Evolutionary conservation across 2,113 vertebrate species (phyloP).

Genomic region (Xiphophorus maculatus): DNA sequence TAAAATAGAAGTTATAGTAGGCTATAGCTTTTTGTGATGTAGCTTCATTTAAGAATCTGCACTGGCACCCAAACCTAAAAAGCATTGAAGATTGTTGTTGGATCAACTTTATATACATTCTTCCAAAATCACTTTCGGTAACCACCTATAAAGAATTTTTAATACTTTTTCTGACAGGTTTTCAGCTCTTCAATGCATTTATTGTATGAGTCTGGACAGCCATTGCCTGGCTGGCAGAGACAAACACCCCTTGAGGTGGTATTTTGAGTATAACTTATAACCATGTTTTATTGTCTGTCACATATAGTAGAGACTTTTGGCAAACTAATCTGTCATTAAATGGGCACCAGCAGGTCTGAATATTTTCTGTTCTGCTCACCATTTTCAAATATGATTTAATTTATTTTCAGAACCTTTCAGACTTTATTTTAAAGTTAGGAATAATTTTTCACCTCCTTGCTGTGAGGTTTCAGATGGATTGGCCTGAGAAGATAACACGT

Average conservation of each 20-base stretch:
- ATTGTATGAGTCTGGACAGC: neutral
- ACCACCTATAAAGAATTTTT: neutral
- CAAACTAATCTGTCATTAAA: conserved; percentile 35
- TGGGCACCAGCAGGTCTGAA: conserved; percentile 33
- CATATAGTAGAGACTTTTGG: conserved; percentile 20
- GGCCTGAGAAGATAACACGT: neutral
- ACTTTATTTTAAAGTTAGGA: neutral
- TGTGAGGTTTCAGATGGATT: neutral
- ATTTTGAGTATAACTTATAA: conserved; percentile 5
- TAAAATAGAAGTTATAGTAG: neutral
- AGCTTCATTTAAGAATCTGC: neutral
- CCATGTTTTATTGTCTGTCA: conserved; percentile 22
- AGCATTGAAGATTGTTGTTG: neutral
- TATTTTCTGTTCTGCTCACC: conserved; percentile 30
- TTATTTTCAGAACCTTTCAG: neutral
- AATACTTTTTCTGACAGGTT: neutral
- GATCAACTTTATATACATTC: neutral
- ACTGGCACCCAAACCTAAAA: too few relatives aligned
- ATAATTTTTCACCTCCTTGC: neutral
- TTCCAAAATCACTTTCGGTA: neutral
- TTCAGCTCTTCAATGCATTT: neutral
- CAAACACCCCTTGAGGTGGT: neutral
- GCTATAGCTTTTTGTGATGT: too few relatives aligned
- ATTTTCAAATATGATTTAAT: conserved; percentile 32
- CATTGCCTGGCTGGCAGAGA: neutral